These are phyloP conservation scores for Dinomys branickii DNA, from an alignment of 2,113 vertebrate genomes.

Conservation along the genomic window DNA sequence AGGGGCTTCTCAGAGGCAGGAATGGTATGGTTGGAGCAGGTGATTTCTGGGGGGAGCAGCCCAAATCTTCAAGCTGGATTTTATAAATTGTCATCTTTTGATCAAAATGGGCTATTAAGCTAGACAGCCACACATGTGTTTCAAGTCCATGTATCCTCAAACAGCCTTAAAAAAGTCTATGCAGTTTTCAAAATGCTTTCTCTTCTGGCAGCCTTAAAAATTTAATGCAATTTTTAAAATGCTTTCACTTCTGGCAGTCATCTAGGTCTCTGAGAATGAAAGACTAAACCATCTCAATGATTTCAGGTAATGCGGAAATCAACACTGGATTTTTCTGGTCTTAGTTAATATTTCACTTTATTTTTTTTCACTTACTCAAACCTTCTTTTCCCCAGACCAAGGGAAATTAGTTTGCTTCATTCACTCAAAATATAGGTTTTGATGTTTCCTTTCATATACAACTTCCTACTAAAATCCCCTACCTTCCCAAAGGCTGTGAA, in stretches of 20 bases:
- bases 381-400: background rate
- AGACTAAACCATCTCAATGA: background rate
- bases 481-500: constrained; percentile 45
- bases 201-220: background rate
- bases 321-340: constrained; percentile 6
- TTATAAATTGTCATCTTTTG: background rate
- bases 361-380: background rate
- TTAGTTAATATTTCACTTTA: background rate
- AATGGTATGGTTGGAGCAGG: fast-evolving
- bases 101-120: background rate
- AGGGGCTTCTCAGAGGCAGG: background rate
- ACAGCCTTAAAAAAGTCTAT: background rate
- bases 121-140: background rate
- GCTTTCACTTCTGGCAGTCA: constrained; percentile 22
- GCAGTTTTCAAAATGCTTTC: constrained; percentile 8
- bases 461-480: constrained; percentile 66
- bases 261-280: background rate
- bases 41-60: background rate
- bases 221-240: background rate
- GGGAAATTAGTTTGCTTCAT: constrained; percentile 46
- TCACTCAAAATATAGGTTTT: constrained; percentile 40
- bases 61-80: background rate
- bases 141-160: background rate
- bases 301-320: background rate
- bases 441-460: constrained; percentile 72